phyloP scores from a whole-genome alignment of 2,888 invertebrate species.

The Epinotia ramella region DNA sequence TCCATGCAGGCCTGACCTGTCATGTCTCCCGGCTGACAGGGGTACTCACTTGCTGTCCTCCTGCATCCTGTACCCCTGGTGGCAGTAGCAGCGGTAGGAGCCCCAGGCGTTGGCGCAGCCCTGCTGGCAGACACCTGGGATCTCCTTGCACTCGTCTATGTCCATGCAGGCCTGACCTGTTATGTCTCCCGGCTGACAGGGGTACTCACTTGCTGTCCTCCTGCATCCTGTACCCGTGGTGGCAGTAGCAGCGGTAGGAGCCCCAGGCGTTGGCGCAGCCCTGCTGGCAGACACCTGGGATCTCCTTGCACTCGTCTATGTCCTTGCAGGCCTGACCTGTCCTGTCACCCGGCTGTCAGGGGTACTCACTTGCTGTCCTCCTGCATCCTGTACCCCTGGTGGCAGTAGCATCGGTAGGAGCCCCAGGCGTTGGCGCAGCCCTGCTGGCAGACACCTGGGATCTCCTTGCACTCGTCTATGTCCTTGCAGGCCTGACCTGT shows the following conservation, averaged over 20 bases:
- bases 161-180: background rate
- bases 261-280: constrained; percentile 95
- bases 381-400: constrained; percentile 91
- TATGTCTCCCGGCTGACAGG: background rate
- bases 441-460: constrained; percentile 89
- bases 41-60: constrained; percentile 87
- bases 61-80: constrained; percentile 91
- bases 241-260: constrained; percentile 97
- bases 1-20: constrained; percentile 80
- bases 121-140: constrained; percentile 89
- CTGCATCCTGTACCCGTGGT: constrained; percentile 91
- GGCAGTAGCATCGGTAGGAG: no score
- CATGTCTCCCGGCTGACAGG: background rate
- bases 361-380: constrained; percentile 87
- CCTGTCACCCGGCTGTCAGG: background rate
- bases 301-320: constrained; percentile 81
- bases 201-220: constrained; percentile 87
- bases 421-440: constrained; percentile 94
- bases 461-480: constrained; percentile 81
- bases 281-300: constrained; percentile 89
- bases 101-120: constrained; percentile 95
- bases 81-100: constrained; percentile 97
- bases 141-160: constrained; percentile 81
- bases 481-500: background rate
- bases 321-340: background rate